Evolutionary conservation across 2,113 vertebrate genomes (phyloP).

Genomic region (Dolichallabes microphthalmus): DNA sequence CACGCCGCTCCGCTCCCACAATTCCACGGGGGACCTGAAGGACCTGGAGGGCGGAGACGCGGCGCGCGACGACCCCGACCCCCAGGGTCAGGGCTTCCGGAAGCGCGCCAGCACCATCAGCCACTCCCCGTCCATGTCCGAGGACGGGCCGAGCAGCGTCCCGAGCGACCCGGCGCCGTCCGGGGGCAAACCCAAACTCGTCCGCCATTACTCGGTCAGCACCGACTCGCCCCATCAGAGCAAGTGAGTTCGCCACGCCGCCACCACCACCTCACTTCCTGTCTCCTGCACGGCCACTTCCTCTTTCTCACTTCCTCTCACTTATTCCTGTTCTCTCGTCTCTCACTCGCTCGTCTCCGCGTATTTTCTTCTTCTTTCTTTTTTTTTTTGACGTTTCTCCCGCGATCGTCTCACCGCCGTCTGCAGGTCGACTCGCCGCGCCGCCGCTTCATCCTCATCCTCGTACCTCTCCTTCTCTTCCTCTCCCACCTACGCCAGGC

Average conservation of each 20-base stretch:
- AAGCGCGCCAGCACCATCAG: slow-evolving; percentile 87
- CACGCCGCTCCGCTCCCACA: slow-evolving; percentile 72
- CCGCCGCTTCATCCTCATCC: slow-evolving; percentile 70
- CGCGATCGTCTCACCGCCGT: not conserved
- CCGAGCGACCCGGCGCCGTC: slow-evolving; percentile 65
- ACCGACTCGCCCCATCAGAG: slow-evolving; percentile 87
- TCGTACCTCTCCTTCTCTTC: slow-evolving; percentile 66
- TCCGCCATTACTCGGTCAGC: slow-evolving; percentile 96
- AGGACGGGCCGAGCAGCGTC: slow-evolving; percentile 58
- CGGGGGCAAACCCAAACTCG: slow-evolving; percentile 84
- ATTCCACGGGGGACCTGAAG: slow-evolving; percentile 81
- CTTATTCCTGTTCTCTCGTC: not conserved
- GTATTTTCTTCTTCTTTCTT: slow-evolving; percentile 59
- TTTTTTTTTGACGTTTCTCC: slow-evolving; percentile 46
- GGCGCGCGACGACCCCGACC: slow-evolving; percentile 19
- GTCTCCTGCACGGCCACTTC: not conserved
- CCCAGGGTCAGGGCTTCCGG: slow-evolving; percentile 76
- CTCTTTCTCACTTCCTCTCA: slow-evolving; percentile 27
- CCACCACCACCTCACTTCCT: slow-evolving; percentile 11
- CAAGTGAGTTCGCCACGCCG: slow-evolving; percentile 72
- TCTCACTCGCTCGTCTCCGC: slow-evolving; percentile 56
- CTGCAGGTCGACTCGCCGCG: not conserved
- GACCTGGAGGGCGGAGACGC: slow-evolving; percentile 56
- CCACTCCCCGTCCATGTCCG: slow-evolving; percentile 74
- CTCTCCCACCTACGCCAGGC: slow-evolving; percentile 24